Evolutionary conservation across 23 tunicate species (phyloP), one percentile per base, ranked within the genome.

Genomic region (Clavelina lepadiformis): DNA sequence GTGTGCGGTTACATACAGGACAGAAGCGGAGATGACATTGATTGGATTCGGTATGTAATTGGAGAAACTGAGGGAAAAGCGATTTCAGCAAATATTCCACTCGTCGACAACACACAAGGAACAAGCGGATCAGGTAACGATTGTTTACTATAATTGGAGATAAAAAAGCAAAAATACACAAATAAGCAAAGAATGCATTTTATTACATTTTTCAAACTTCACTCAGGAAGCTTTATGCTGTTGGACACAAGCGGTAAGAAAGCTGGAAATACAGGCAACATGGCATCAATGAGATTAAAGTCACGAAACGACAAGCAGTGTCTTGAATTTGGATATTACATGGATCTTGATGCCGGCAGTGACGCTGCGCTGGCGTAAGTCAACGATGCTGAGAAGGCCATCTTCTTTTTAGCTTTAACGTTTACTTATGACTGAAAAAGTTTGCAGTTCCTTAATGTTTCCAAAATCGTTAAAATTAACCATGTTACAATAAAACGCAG

Each of bases 1-100:
- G 60, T 62, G 2, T 89, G 97, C 38, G 97, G 97, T 5, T 89
- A 81, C 60, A 83, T 81, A 5, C 97, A 89, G 71, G 83, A 89
- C 8, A 46, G 15, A 25, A 62, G 36, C 23, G 51, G 68, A 0
- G 89, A 89, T 35, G 61, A 74, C n/a, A 38, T 45, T 26, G 89
- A 89, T 23, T 89, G 80, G 79, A 1, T 72, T 18, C 36, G 80
- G 33, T 85, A 67, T 37, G 71, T 57, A 0, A 46, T 86, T 13
- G 85, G 85, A 27, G 59, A 64, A 65, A 52, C 69, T 6, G 65
- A 71, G 1, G 67, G 64, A 47, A 32, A 50, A 30, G 33, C 22
- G 1, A 61, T 80, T 19, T 33, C 78, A 3, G 28, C 77, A 38
- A 51, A 38, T 46, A 57, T 81, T 20, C 96, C 96, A 6, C 35